Evolutionary conservation across 2,797 vertebrate species (phyloP).

Genomic region (Huso huso): DNA sequence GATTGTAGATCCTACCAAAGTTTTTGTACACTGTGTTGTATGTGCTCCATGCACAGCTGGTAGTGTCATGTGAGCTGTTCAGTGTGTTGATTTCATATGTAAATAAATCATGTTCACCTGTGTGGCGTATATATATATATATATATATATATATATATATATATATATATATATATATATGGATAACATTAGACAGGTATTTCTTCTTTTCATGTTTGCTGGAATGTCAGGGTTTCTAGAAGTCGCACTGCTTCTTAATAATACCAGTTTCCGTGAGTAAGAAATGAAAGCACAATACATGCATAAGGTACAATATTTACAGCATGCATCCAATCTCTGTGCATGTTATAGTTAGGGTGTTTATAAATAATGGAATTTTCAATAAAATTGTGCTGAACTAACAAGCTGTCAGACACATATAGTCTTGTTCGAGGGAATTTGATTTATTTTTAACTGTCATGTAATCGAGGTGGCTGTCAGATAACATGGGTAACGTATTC

Average conservation of each 20-base stretch:
- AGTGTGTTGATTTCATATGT: too few relatives aligned
- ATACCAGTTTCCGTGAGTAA: slow-evolving; percentile 11
- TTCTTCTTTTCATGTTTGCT: too few relatives aligned
- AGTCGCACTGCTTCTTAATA: neutral
- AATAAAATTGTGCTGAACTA: slow-evolving; percentile 46
- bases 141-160: too few relatives aligned
- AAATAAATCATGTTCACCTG: too few relatives aligned
- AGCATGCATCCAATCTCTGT: slow-evolving; percentile 22
- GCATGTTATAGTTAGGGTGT: slow-evolving; percentile 56
- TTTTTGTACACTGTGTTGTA: too few relatives aligned
- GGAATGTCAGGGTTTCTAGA: too few relatives aligned
- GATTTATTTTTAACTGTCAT: slow-evolving; percentile 58
- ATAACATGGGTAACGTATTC: slow-evolving; percentile 51
- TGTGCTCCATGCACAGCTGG: too few relatives aligned
- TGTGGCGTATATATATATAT: too few relatives aligned
- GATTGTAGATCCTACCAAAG: too few relatives aligned
- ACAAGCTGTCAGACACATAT: slow-evolving; percentile 46
- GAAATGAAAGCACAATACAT: slow-evolving; percentile 15
- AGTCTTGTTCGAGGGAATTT: slow-evolving; percentile 52
- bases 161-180: too few relatives aligned
- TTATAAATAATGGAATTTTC: slow-evolving; percentile 62
- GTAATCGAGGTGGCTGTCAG: slow-evolving; percentile 65
- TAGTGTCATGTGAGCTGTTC: too few relatives aligned
- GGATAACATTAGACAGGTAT: too few relatives aligned
- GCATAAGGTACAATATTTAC: slow-evolving; percentile 14